A percentile compares a stretch with the other conserved stretches of the same genome.
phyloP scores from a whole-genome alignment of 2,888 invertebrate species.

The Ennomos fuscantarius region DNA sequence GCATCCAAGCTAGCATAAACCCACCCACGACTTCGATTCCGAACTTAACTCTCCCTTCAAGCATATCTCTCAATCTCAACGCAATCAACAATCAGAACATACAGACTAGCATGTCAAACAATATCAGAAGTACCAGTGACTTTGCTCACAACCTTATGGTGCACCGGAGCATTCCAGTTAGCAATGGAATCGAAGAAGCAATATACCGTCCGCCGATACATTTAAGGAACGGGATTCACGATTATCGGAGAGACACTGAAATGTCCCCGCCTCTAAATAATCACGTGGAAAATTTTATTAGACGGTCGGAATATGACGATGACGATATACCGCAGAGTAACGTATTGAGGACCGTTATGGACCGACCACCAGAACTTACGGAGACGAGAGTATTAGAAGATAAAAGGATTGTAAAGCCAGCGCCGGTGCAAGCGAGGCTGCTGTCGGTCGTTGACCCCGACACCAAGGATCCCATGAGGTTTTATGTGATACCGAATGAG shows the following conservation, averaged over 20 bases:
- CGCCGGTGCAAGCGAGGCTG: slow-evolving; percentile 71
- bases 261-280: slow-evolving; percentile 65
- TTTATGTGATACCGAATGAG: slow-evolving; percentile 83
- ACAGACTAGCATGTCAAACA: slow-evolving; percentile 66
- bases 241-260: slow-evolving; percentile 65
- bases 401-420: slow-evolving; percentile 74
- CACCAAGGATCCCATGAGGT: slow-evolving; percentile 66
- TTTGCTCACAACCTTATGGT: slow-evolving; percentile 73
- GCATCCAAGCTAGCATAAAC: slow-evolving; percentile 52
- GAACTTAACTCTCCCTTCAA: slow-evolving; percentile 62
- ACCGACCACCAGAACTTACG: slow-evolving; percentile 64
- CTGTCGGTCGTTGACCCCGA: slow-evolving; percentile 70
- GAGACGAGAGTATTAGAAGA: slow-evolving; percentile 70
- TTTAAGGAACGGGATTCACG: slow-evolving; percentile 72
- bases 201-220: slow-evolving; percentile 57
- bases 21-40: slow-evolving; percentile 63
- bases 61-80: slow-evolving; percentile 67
- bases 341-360: slow-evolving; percentile 58
- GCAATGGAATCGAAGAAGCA: slow-evolving; percentile 71
- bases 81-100: slow-evolving; percentile 48
- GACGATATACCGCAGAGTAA: slow-evolving; percentile 66
- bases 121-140: slow-evolving; percentile 63
- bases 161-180: slow-evolving; percentile 58
- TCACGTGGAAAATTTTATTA: slow-evolving; percentile 67
- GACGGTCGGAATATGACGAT: slow-evolving; percentile 73